These are phyloP conservation scores for Meloidogyne hapla DNA, from an alignment of 1,140 invertebrate genomes.

Conservation along the genomic window DNA sequence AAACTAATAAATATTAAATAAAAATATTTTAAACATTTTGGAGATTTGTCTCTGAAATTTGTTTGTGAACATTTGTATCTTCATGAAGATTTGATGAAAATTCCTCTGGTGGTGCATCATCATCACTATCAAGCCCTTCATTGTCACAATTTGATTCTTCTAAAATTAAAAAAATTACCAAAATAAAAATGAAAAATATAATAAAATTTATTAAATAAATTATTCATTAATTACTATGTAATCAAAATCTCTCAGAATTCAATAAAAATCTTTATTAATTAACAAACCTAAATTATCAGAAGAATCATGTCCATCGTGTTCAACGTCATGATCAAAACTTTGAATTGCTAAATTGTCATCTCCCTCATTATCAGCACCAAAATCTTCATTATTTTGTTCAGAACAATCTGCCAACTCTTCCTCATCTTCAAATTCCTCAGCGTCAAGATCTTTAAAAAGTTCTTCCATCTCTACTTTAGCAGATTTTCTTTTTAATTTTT, in stretches of 20 bases:
- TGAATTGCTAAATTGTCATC: not conserved
- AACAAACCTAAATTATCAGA: not conserved
- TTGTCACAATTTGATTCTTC: not conserved
- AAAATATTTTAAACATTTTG: not conserved
- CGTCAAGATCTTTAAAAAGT: conserved; percentile 13
- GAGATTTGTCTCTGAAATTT: not conserved
- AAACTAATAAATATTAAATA: not conserved
- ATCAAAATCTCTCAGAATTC: too few relatives aligned
- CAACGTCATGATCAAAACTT: not conserved
- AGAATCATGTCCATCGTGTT: not conserved
- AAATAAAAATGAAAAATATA: not conserved
- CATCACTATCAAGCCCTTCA: conserved; percentile 12
- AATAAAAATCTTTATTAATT: too few relatives aligned
- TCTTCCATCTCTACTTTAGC: conserved; percentile 11
- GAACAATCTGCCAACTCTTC: not conserved
- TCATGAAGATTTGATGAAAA: conserved; percentile 16
- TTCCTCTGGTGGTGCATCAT: conserved; percentile 31
- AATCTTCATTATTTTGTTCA: not conserved
- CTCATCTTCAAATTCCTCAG: not conserved
- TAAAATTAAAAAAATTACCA: not conserved
- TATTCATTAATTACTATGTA: too few relatives aligned
- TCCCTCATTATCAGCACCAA: not conserved
- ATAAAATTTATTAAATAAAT: not conserved
- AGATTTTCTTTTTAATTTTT: not conserved
- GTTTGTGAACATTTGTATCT: not conserved